A percentile compares a stretch with the other conserved stretches of the same genome.
phyloP scores from a whole-genome alignment of 2,888 invertebrate species.

The Stratiomys singularior region DNA sequence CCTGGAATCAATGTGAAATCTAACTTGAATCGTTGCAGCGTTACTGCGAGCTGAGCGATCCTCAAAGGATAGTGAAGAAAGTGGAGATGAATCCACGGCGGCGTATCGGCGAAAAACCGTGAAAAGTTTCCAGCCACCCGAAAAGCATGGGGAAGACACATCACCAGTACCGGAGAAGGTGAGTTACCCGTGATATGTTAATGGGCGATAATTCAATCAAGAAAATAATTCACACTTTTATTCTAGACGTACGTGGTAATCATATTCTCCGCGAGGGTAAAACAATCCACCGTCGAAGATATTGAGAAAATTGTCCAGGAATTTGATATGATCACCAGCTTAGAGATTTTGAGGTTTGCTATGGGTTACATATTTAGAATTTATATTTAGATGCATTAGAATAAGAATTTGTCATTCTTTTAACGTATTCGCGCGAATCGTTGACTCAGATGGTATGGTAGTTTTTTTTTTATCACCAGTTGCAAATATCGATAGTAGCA shows the following conservation, averaged over 20 bases:
- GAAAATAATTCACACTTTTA: neutral
- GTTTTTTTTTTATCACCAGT: too few species aligned
- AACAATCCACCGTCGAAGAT: conserved; percentile 61
- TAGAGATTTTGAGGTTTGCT: conserved; percentile 61
- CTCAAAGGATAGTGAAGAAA: neutral
- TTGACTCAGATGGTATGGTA: too few species aligned
- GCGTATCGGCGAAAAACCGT: neutral
- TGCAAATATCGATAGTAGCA: too few species aligned
- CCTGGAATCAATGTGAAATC: too few species aligned
- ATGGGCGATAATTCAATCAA: neutral
- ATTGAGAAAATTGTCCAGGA: conserved; percentile 63
- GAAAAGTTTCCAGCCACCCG: neutral
- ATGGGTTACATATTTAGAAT: neutral
- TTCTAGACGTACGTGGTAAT: conserved; percentile 62
- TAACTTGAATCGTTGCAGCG: conserved; percentile 2
- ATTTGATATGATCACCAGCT: conserved; percentile 60
- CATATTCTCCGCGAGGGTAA: conserved; percentile 63
- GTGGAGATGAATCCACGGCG: neutral
- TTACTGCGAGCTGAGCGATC: conserved; percentile 6
- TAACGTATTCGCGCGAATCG: too few species aligned
- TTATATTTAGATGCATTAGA: too few species aligned
- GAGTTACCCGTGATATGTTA: neutral
- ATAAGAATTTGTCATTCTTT: too few species aligned
- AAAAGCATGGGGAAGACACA: neutral
- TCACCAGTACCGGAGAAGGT: neutral